phyloP scores from a whole-genome alignment of 2,113 vertebrate species.

The Plectropomus leopardus region DNA sequence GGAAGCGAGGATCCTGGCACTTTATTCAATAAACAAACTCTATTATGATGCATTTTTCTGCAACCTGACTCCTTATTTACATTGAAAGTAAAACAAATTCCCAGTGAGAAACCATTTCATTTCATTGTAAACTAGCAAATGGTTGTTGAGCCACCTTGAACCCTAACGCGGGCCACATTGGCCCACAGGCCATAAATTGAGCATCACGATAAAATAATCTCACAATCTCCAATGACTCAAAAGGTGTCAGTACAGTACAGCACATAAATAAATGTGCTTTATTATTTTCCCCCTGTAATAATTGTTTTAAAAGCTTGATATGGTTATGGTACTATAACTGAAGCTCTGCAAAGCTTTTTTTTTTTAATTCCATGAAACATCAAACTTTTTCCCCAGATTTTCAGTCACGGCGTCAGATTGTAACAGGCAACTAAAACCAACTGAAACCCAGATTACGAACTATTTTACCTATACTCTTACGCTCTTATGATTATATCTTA shows the following conservation, averaged over 20 bases:
- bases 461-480: background rate
- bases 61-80: no score
- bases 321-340: background rate
- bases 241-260: background rate
- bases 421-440: background rate
- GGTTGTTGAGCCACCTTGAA: no score
- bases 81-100: no score
- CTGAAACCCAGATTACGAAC: background rate
- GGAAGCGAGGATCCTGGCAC: no score
- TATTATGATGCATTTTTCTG: no score
- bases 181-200: no score
- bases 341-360: background rate
- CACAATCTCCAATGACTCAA: background rate
- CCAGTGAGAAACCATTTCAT: no score
- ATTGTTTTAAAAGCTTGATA: conserved; percentile 1
- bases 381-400: background rate
- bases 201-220: no score
- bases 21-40: no score
- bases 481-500: background rate
- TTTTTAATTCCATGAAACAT: background rate
- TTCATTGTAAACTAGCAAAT: no score
- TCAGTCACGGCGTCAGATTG: background rate
- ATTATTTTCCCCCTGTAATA: background rate
- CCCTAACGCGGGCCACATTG: no score
- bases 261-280: background rate